Conservation (phyloP, 2,797 vertebrate species). For the Lates japonicus region DNA sequence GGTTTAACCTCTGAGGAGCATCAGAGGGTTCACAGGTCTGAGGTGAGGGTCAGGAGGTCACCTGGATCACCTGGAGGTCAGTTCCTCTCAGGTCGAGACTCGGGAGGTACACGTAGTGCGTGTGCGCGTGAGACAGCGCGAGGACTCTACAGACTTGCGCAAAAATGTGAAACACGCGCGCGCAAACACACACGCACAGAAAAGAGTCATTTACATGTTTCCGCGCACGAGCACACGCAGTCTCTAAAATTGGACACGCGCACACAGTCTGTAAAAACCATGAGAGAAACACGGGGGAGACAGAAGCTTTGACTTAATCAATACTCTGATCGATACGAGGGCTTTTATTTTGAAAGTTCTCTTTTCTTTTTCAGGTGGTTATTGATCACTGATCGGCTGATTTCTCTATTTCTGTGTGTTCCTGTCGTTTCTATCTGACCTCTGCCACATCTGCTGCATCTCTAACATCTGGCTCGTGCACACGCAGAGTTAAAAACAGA, state of each 20-base stretch:
- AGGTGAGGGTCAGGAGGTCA: background rate
- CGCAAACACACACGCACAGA: background rate
- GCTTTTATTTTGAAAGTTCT: constrained; percentile 15
- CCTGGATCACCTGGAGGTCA: background rate
- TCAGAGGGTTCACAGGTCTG: background rate
- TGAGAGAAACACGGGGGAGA: background rate
- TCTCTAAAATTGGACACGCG: background rate
- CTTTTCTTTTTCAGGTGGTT: background rate
- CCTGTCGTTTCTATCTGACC: background rate
- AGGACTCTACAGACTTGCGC: too few relatives aligned
- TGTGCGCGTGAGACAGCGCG: background rate
- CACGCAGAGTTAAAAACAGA: background rate
- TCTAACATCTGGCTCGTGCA: background rate
- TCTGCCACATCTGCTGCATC: background rate
- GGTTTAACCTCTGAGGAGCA: constrained; percentile 1
- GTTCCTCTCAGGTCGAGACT: background rate
- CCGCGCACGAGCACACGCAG: background rate
- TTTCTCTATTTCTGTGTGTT: background rate
- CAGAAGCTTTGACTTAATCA: background rate
- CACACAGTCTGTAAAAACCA: background rate
- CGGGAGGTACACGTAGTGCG: too few relatives aligned
- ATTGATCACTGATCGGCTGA: background rate
- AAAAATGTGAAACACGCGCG: background rate
- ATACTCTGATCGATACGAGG: background rate
- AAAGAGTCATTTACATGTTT: background rate